phyloP scores from a whole-genome alignment of 2,888 invertebrate species.

The Isoperla grammatica region DNA sequence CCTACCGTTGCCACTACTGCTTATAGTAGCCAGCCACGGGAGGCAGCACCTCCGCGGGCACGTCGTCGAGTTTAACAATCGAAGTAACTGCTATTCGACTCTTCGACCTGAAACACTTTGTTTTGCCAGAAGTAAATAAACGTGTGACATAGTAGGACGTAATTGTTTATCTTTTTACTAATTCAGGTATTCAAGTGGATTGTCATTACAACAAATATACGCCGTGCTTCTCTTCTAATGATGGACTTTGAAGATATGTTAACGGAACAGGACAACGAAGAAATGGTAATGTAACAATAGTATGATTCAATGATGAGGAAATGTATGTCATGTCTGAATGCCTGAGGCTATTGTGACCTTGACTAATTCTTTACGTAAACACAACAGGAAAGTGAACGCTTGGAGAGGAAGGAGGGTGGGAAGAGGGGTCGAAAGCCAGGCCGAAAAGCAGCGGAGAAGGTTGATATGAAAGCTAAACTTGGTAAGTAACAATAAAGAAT shows the following conservation, averaged over 20 bases:
- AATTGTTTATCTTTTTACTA: neutral
- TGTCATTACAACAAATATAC: neutral
- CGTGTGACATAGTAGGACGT: too few relatives aligned
- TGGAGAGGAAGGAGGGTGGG: slow-evolving; percentile 65
- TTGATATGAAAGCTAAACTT: slow-evolving; percentile 91
- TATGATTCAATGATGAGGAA: neutral
- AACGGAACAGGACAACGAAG: slow-evolving; percentile 56
- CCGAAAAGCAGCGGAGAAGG: slow-evolving; percentile 78
- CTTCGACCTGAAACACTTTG: too few relatives aligned
- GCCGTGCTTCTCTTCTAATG: neutral
- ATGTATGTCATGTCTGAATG: slow-evolving; percentile 6
- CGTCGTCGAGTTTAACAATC: too few relatives aligned
- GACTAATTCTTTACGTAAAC: neutral
- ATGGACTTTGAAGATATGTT: slow-evolving; percentile 59
- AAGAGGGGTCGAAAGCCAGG: slow-evolving; percentile 86
- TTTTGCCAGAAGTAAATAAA: too few relatives aligned
- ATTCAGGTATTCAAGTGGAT: neutral
- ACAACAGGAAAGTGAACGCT: slow-evolving; percentile 29
- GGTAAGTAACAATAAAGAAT: slow-evolving; percentile 56
- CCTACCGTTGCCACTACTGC: too few relatives aligned
- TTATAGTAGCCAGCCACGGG: too few relatives aligned
- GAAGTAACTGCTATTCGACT: too few relatives aligned
- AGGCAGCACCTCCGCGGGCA: too few relatives aligned
- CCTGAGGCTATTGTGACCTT: slow-evolving; percentile 4
- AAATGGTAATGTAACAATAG: slow-evolving; percentile 45